phyloP scores from a whole-genome alignment of 2,888 invertebrate genomes.

The Drosophila nigritarsus region DNA sequence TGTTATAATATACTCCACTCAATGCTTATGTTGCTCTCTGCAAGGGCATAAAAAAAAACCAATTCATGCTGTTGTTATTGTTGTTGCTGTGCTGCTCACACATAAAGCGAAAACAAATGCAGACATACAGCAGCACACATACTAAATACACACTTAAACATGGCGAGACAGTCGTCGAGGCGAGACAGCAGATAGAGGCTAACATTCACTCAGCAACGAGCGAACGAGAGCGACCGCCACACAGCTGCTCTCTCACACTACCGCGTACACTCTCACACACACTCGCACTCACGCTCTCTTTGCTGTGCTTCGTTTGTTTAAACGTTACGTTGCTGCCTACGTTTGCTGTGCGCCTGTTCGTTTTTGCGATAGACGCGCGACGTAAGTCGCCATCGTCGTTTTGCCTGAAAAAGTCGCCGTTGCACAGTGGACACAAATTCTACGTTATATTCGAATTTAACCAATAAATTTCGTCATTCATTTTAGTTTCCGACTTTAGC shows the following conservation, averaged over 20 bases:
- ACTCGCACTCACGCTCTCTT: conserved; percentile 2
- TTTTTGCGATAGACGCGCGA: conserved; percentile 85
- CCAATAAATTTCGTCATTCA: conserved; percentile 9
- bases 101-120: conserved; percentile 54
- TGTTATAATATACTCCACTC: conserved; percentile 22
- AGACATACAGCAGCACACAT: conserved; percentile 27
- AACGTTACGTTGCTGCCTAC: conserved; percentile 23
- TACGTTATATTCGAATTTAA: neutral
- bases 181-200: conserved; percentile 38
- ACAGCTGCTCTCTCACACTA: conserved; percentile 25
- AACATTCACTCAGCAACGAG: conserved; percentile 28
- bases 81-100: conserved; percentile 29
- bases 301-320: conserved; percentile 18
- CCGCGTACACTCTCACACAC: conserved; percentile 5
- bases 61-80: conserved; percentile 35
- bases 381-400: conserved; percentile 81
- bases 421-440: conserved; percentile 54
- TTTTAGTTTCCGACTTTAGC: neutral
- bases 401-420: conserved; percentile 74
- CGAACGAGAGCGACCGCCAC: conserved; percentile 19
- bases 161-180: conserved; percentile 11
- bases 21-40: conserved; percentile 19
- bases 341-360: conserved; percentile 79
- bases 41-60: conserved; percentile 48
- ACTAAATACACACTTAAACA: conserved; percentile 13